Evolutionary conservation across 2,888 invertebrate genomes (phyloP).

Genomic region (Catocala sponsa): DNA sequence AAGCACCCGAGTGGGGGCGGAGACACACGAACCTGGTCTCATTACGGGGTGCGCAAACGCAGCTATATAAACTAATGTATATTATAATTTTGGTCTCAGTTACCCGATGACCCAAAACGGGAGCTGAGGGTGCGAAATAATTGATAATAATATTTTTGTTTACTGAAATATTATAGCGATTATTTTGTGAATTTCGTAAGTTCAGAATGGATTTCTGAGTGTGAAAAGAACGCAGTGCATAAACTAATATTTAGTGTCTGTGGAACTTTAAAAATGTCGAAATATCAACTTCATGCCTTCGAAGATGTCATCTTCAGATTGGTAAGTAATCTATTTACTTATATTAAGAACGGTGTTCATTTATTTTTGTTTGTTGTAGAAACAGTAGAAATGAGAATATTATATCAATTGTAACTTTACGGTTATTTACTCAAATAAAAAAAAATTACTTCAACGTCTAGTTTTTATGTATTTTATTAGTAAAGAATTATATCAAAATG

Average conservation of each 20-base stretch:
- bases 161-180: too few species aligned
- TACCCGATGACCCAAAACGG: conserved; percentile 18
- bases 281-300: conserved; percentile 44
- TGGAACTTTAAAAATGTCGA: conserved; percentile 38
- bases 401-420: too few species aligned
- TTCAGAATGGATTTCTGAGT: conserved; percentile 29
- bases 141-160: too few species aligned
- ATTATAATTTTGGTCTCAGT: conserved; percentile 29
- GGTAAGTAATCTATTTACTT: conserved; percentile 46
- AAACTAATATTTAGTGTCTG: conserved; percentile 42
- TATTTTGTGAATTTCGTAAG: conserved; percentile 1
- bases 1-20: conserved; percentile 15
- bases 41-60: conserved; percentile 30
- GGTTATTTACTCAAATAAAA: too few species aligned
- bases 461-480: too few species aligned
- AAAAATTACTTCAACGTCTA: too few species aligned
- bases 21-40: conserved; percentile 15
- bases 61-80: conserved; percentile 26
- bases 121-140: conserved; percentile 17
- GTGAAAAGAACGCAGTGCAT: conserved; percentile 32
- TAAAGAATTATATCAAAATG: too few species aligned
- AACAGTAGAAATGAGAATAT: too few species aligned
- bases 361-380: too few species aligned
- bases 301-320: conserved; percentile 54
- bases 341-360: too few species aligned